phyloP scores from a whole-genome alignment of 2,888 invertebrate species.

The Blera fallax region DNA sequence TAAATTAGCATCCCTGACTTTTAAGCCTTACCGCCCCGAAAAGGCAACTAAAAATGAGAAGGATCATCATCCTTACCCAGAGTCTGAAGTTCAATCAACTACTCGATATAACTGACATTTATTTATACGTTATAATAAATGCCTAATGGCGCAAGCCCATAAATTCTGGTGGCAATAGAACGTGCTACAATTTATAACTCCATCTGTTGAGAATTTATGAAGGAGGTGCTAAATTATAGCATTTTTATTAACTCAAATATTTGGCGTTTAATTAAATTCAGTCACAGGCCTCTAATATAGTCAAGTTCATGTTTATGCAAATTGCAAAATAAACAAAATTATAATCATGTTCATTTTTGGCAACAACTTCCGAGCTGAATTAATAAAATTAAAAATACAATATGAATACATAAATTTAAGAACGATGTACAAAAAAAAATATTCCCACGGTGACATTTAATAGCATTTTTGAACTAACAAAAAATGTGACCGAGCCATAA shows the following conservation, averaged over 20 bases:
- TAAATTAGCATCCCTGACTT: too few species aligned
- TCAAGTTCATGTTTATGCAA: constrained; percentile 25
- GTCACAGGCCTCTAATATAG: not conserved
- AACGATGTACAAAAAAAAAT: not conserved
- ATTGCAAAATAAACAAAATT: constrained; percentile 21
- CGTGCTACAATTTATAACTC: not conserved
- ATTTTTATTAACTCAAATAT: not conserved
- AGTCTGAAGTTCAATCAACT: too few species aligned
- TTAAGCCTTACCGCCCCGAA: too few species aligned
- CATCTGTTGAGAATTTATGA: constrained; percentile 5
- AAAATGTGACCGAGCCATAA: not conserved
- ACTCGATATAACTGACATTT: too few species aligned
- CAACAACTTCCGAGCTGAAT: constrained; percentile 11
- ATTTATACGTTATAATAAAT: too few species aligned
- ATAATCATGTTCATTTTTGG: constrained; percentile 2
- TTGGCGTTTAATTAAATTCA: not conserved
- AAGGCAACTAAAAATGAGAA: too few species aligned
- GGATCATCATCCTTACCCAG: too few species aligned
- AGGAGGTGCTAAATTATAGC: not conserved
- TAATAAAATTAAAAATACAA: not conserved
- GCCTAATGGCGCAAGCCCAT: too few species aligned
- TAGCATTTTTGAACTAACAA: not conserved
- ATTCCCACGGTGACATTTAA: constrained; percentile 8
- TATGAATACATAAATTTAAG: not conserved
- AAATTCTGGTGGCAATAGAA: not conserved